These are phyloP conservation scores for Ranitomeya variabilis DNA, from an alignment of 2,113 vertebrate genomes.

Conservation along the genomic window DNA sequence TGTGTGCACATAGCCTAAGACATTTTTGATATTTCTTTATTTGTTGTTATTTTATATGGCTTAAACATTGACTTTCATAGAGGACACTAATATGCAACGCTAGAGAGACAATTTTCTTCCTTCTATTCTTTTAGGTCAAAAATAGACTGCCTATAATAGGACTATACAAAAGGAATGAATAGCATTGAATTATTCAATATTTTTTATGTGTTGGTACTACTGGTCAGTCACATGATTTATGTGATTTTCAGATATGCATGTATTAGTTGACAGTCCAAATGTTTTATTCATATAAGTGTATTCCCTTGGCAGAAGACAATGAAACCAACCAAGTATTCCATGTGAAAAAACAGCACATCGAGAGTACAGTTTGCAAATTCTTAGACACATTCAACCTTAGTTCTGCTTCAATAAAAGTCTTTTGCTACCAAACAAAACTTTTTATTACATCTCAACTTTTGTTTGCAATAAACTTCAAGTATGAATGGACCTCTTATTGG, in stretches of 20 bases:
- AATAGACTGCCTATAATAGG: background rate
- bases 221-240: background rate
- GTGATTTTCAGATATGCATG: background rate
- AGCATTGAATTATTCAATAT: background rate
- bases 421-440: background rate
- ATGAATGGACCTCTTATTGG: constrained; percentile 44
- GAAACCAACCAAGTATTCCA: background rate
- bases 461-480: constrained; percentile 10
- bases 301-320: background rate
- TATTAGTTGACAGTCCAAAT: background rate
- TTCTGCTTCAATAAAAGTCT: constrained; percentile 6
- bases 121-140: background rate
- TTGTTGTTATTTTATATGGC: too few relatives aligned
- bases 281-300: background rate
- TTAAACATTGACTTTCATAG: too few relatives aligned
- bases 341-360: background rate
- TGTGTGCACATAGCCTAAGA: too few relatives aligned
- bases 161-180: background rate
- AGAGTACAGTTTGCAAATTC: background rate
- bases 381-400: background rate
- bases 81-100: too few relatives aligned
- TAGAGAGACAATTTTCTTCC: too few relatives aligned
- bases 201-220: background rate
- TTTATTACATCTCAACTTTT: constrained; percentile 30
- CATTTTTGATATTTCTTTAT: too few relatives aligned